Base-by-base conservation (phyloP, 2,113 vertebrate genomes). In the mouse (Mus musculus) region DNA sequence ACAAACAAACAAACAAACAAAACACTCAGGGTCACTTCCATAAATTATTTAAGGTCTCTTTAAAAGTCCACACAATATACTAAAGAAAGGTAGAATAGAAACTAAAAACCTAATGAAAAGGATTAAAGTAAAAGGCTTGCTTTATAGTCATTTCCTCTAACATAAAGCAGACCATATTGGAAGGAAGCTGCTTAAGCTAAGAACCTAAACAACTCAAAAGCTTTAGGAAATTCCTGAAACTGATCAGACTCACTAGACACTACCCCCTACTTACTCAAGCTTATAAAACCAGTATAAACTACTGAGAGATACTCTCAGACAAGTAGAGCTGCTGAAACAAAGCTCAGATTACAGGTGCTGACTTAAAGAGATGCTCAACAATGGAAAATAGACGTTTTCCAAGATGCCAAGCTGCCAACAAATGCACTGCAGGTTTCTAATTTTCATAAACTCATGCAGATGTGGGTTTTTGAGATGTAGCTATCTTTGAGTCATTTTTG, bases 1-100 rank as follows among this genome's bases (percentile, higher is more conserved):
- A n/a, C n/a, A n/a, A n/a, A n/a, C n/a, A n/a, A n/a, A n/a, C n/a
- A n/a, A n/a, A n/a, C n/a, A n/a, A n/a, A n/a, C n/a, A 49, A 49
- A 49, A 49, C 7, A 49, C 92, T 93, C 82, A 52, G 4, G 20
- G 42, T 96, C 36, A 33, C 39, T 39, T 92, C 39, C 52, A 90
- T 86, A 80, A 91, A 92, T 95, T 88, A 97, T 88, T 88, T 85
- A 90, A 72, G 65, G 5, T 39, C 56, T 26, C 63, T 71, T 95
- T 92, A 59, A 78, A 90, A 82, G 36, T 77, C 46, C 28, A 84
- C 46, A 52, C 0, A 17, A 22, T 46, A 72, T 24, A 39, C 49
- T 26, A 63, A 91, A 89, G 49, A 82, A 78, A 82, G 49, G 10
- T 71, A 72, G 67, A 89, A 36, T 71, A 30, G 59, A 78, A 93